Conservation (phyloP, 2,113 vertebrate species). For the Strix aluco region DNA sequence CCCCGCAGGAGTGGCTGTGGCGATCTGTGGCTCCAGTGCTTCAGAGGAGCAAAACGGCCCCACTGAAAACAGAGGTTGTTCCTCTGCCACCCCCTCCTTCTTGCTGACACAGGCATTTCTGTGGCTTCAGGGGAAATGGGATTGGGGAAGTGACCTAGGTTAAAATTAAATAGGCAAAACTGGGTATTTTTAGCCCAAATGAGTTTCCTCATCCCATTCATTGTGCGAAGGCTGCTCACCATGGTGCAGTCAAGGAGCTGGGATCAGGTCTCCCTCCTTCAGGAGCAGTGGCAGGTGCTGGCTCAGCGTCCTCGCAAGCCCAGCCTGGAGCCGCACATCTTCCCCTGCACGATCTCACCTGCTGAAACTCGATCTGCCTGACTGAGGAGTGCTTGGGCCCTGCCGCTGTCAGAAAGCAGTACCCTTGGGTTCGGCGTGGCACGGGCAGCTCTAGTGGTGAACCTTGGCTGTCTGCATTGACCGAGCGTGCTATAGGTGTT, state of each 20-base stretch:
- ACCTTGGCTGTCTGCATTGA: rapidly evolving
- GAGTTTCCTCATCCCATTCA: not conserved
- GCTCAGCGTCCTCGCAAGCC: not conserved
- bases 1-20: rapidly evolving
- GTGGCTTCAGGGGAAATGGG: not conserved
- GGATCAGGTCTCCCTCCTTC: not conserved
- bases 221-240: not conserved
- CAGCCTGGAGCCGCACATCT: not conserved
- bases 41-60: not conserved
- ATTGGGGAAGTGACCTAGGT: constrained; percentile 40
- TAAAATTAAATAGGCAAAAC: constrained; percentile 22
- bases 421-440: not conserved
- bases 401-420: not conserved
- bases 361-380: not conserved
- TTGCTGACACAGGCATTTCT: not conserved
- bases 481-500: not conserved
- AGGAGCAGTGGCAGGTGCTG: not conserved
- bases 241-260: not conserved
- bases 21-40: rapidly evolving
- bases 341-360: not conserved
- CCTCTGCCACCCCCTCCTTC: not conserved
- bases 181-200: constrained; percentile 29
- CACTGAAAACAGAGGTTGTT: not conserved
- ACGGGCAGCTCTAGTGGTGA: rapidly evolving
- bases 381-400: rapidly evolving